phyloP scores from a whole-genome alignment of 2,113 vertebrate genomes.

The Phrynocephalus versicolor region DNA sequence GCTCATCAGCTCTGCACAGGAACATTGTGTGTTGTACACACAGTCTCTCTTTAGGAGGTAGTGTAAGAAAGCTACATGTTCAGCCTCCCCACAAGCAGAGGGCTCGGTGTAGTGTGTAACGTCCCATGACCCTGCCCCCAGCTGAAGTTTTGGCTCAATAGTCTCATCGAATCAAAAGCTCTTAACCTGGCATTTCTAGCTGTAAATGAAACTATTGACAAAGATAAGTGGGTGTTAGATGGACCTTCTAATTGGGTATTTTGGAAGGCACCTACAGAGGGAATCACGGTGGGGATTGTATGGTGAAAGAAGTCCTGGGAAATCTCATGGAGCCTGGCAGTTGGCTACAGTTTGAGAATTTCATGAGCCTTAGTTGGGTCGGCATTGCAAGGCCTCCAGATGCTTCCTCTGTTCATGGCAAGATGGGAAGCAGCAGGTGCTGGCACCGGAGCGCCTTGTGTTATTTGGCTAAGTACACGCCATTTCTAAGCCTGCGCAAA shows the following conservation, averaged over 20 bases:
- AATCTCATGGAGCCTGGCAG: neutral
- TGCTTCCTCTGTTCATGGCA: neutral
- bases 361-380: slow-evolving; percentile 16
- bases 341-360: neutral
- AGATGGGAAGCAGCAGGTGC: slow-evolving; percentile 34
- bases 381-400: slow-evolving; percentile 19
- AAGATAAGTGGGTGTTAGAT: neutral
- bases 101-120: no score
- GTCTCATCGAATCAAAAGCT: no score
- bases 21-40: no score
- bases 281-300: neutral
- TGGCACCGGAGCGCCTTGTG: neutral
- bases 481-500: slow-evolving; percentile 26
- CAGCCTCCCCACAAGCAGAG: no score
- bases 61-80: no score
- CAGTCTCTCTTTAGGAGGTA: no score
- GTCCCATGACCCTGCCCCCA: no score
- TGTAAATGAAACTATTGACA: no score
- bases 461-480: slow-evolving; percentile 47
- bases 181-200: no score
- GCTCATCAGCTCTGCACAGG: no score
- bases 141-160: no score
- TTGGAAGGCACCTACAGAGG: neutral
- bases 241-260: neutral
- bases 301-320: neutral